Percentiles rank a stretch among this genome's conserved stretches.
phyloP scores from a whole-genome alignment of 2,797 vertebrate species.

The Chromobotia macracanthus region DNA sequence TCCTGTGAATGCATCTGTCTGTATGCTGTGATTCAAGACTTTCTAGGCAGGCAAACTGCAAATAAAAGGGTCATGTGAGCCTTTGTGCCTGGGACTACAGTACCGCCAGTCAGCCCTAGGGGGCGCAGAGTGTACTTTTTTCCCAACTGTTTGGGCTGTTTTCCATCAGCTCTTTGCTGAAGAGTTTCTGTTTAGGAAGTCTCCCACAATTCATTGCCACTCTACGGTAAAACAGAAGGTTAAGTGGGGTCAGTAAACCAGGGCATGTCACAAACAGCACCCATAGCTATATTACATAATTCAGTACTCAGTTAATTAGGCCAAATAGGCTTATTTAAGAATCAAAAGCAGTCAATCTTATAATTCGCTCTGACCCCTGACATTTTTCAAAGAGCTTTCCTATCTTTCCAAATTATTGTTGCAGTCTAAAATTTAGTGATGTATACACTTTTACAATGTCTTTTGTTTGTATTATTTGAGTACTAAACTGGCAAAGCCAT shows the following conservation, averaged over 20 bases:
- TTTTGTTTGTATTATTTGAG: neutral
- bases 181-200: neutral
- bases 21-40: conserved; percentile 1
- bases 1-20: conserved; percentile 17
- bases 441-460: neutral
- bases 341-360: neutral
- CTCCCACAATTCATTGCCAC: conserved; percentile 9
- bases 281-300: neutral
- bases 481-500: neutral
- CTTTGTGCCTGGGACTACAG: neutral
- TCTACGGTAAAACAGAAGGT: conserved; percentile 2
- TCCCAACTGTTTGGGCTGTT: neutral
- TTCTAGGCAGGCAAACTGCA: conserved; percentile 5
- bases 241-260: conserved; percentile 5
- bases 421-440: neutral
- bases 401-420: neutral
- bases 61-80: conserved; percentile 24
- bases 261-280: conserved; percentile 3
- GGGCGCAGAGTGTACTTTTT: neutral
- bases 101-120: neutral
- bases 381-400: neutral
- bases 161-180: neutral
- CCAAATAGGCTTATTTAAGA: neutral
- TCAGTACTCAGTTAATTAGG: conserved; percentile 3
- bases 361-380: neutral